Conservation (phyloP, 2,113 vertebrate genomes). For the Bagarius yarrelli region DNA sequence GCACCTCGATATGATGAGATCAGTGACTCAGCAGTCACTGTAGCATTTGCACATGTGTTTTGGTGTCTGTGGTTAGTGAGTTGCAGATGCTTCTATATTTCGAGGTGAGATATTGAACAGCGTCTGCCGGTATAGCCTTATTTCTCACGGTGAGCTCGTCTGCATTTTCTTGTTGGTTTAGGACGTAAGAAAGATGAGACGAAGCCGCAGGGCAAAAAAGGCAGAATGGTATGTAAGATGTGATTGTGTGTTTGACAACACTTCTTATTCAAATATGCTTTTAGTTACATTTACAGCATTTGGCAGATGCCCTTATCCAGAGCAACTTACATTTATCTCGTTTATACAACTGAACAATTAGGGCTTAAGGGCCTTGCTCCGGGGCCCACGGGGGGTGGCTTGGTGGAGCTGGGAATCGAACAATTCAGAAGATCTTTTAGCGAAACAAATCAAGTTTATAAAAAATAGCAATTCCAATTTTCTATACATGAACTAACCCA, state of each 20-base stretch:
- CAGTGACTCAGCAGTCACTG: conserved; percentile 7
- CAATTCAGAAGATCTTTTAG: neutral
- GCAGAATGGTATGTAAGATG: neutral
- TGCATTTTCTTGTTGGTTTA: neutral
- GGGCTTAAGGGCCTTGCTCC: no score
- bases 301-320: no score
- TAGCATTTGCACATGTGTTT: neutral
- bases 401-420: no score
- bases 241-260: neutral
- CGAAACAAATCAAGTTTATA: neutral
- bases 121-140: neutral
- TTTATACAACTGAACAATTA: no score
- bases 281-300: no score
- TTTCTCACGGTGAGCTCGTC: neutral
- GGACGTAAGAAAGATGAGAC: neutral
- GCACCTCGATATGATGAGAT: neutral
- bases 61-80: neutral
- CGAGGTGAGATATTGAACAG: neutral
- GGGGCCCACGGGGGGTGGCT: no score
- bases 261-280: no score
- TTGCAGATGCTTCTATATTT: conserved; percentile 4
- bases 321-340: no score
- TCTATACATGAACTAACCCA: neutral
- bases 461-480: neutral
- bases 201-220: neutral